Base-by-base conservation (phyloP, 2,797 vertebrate species). In the Carcharodon carcharias region DNA sequence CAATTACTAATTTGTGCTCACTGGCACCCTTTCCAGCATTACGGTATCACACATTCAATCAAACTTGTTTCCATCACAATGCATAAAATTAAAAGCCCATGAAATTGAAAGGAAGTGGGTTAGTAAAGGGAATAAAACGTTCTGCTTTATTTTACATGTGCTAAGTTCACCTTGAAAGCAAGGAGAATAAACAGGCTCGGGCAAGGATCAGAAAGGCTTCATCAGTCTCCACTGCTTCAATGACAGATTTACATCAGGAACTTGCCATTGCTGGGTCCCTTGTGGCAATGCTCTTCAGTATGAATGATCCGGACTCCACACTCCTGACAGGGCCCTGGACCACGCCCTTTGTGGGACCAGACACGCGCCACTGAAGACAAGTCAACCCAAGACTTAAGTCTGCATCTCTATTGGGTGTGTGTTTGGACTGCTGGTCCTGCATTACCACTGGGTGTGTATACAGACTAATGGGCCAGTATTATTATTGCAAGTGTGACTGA, bases 71-170 rank as follows among this genome's bases (percentile, higher is more conserved):
- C 58, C 58, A 65, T n/a, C 40, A 26, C 28, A 45, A 21, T 40
- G 91, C 31, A 35, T 65, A 67, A 93, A 67, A 65, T 67, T 65
- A 93, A 93, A n/a, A 65, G 91, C 58, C 58, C 91, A 35, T 93
- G 91, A 93, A 93, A 93, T 63, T 93, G 67, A 63, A 93, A 40
- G 56, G 61, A 18, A 7, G 7, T 2, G 21, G 28, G 35, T 93
- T 93, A 63, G 61, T 31, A 56, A 63, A 35, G n/a, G 35, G 35
- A 65, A n/a, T 93, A 26, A 65, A 40, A 2, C 61, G 58, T 92
- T 54, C 54, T 61, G 54, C 31, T 9, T 61, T 11, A 26, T 91
- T 35, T 58, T 16, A 40, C n/a, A 45, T 63, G 58, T 5, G 31
- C 56, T 35, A 28, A 56, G 56, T 35, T 61, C 31, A 35, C 28